Percentiles rank a stretch among this genome's conserved stretches.
These are phyloP conservation scores for Carposina sasakii DNA, from an alignment of 1,140 invertebrate species.

Conservation along the genomic window DNA sequence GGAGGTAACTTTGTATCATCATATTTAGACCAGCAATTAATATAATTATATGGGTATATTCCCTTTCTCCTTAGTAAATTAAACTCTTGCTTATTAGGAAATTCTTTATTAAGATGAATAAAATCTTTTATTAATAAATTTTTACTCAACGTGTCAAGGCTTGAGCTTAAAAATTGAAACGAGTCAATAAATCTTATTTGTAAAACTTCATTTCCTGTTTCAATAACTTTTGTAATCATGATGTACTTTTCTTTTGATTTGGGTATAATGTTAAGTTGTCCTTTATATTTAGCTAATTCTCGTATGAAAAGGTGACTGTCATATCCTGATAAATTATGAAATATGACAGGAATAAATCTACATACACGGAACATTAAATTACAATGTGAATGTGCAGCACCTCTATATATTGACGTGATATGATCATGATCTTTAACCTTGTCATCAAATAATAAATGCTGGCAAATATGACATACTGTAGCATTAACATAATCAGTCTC, in stretches of 20 bases:
- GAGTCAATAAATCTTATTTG: slow-evolving; percentile 44
- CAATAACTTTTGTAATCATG: too few species aligned
- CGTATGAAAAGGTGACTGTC: too few species aligned
- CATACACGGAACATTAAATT: slow-evolving; percentile 7
- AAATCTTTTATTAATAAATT: slow-evolving; percentile 35
- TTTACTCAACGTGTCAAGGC: slow-evolving; percentile 24
- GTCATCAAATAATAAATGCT: too few species aligned
- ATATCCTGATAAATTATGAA: too few species aligned
- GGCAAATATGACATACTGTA: too few species aligned
- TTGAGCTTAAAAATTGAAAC: slow-evolving; percentile 34
- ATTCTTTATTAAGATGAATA: slow-evolving; percentile 26
- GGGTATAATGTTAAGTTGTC: slow-evolving; percentile 41
- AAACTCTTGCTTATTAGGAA: slow-evolving; percentile 26
- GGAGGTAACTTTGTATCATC: slow-evolving; percentile 35
- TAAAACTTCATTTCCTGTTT: slow-evolving; percentile 22
- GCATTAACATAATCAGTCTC: too few species aligned
- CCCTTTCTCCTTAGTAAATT: slow-evolving; percentile 40
- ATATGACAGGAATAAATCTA: too few species aligned
- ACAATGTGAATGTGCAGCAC: slow-evolving; percentile 11
- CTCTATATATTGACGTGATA: too few species aligned
- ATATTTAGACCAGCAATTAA: slow-evolving; percentile 35
- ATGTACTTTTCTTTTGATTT: slow-evolving; percentile 51
- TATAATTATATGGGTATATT: slow-evolving; percentile 41
- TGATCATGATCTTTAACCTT: too few species aligned
- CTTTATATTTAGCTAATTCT: slow-evolving; percentile 33